A percentile compares a stretch with the other conserved stretches of the same genome.
Evolutionary conservation across 1,140 invertebrate genomes (phyloP).

Genomic region (Artemia franciscana): DNA sequence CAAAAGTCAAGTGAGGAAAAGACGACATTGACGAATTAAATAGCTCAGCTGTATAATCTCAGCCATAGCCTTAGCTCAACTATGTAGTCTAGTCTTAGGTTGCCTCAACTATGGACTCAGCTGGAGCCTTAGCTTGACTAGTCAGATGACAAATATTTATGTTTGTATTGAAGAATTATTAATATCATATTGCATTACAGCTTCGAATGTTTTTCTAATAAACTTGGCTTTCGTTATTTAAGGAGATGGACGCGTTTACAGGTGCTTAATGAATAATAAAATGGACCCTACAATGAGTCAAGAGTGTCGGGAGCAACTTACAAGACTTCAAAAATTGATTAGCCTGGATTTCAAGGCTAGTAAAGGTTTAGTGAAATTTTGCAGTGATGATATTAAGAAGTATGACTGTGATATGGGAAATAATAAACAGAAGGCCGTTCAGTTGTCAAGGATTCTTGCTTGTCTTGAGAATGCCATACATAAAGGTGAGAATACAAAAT

Average conservation of each 20-base stretch:
- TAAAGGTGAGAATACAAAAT: constrained; percentile 27
- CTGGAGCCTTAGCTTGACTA: too few relatives aligned
- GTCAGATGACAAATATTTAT: too few relatives aligned
- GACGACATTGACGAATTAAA: too few relatives aligned
- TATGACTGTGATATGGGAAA: constrained; percentile 43
- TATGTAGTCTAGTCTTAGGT: too few relatives aligned
- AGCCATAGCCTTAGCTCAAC: too few relatives aligned
- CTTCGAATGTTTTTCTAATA: too few relatives aligned
- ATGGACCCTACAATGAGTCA: constrained; percentile 35
- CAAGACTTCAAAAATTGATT: constrained; percentile 60
- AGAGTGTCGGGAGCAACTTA: constrained; percentile 59
- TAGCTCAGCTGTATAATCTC: too few relatives aligned
- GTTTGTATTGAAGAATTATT: too few relatives aligned
- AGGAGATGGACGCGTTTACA: constrained; percentile 48
- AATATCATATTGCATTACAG: too few relatives aligned
- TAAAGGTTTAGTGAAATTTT: constrained; percentile 61
- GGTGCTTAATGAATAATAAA: constrained; percentile 73
- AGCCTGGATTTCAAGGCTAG: constrained; percentile 75
- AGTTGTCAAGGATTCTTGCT: constrained; percentile 68
- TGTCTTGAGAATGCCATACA: constrained; percentile 69
- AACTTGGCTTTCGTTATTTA: too few relatives aligned
- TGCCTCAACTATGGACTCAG: too few relatives aligned
- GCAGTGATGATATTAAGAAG: constrained; percentile 65
- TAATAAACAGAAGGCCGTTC: constrained; percentile 47
- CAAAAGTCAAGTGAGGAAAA: too few relatives aligned